Evolutionary conservation across 92 coral and sea anemone species (phyloP).

Genomic region (Bergia sp.): DNA sequence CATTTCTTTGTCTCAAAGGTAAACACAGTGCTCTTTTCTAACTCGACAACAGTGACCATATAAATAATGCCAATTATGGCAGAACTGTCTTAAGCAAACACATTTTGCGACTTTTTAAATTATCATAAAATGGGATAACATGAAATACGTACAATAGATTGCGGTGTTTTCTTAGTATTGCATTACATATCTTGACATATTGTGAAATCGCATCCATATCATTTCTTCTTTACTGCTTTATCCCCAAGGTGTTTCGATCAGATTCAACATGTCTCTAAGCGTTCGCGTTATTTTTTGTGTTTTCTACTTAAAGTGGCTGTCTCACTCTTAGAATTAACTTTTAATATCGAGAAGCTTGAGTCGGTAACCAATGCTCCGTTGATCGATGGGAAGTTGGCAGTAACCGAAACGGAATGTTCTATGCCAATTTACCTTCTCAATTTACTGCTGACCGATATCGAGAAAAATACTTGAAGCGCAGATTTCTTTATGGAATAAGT

Average conservation of each 20-base stretch:
- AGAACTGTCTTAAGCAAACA: too few relatives aligned
- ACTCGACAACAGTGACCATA: too few relatives aligned
- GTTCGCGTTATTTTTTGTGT: slow-evolving; percentile 9
- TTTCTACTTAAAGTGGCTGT: background rate
- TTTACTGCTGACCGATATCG: background rate
- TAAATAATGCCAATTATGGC: too few relatives aligned
- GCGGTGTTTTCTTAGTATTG: too few relatives aligned
- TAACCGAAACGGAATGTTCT: background rate
- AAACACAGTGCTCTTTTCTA: too few relatives aligned
- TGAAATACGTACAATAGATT: too few relatives aligned
- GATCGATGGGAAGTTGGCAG: background rate
- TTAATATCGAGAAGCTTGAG: background rate
- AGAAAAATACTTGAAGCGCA: background rate
- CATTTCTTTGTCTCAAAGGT: too few relatives aligned
- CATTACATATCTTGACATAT: too few relatives aligned
- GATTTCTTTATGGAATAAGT: slow-evolving; percentile 37
- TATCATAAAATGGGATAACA: too few relatives aligned
- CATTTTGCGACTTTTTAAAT: too few relatives aligned
- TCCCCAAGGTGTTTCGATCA: background rate
- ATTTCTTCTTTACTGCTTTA: background rate
- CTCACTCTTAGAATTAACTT: background rate
- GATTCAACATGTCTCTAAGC: slow-evolving; percentile 32
- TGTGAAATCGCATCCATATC: too few relatives aligned
- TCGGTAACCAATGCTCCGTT: background rate
- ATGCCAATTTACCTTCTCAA: background rate